Percentiles rank a stretch among this genome's conserved stretches.
Conservation (phyloP, 2,113 vertebrate genomes). For the Burhinus bistriatus region DNA sequence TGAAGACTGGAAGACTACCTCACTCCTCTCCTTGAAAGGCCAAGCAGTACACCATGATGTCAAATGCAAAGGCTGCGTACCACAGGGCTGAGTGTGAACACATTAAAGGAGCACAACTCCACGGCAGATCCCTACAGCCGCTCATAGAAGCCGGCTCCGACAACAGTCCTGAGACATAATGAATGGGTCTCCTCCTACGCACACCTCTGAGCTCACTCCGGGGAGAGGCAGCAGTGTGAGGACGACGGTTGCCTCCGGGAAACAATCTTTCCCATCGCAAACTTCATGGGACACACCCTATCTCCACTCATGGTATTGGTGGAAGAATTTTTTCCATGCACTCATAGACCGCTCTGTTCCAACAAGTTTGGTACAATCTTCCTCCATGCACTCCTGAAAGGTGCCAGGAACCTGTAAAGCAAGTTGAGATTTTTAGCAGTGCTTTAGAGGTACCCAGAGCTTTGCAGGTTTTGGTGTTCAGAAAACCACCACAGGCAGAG, state of each 20-base stretch:
- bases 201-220: neutral
- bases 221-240: neutral
- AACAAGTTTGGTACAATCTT: slow-evolving; percentile 39
- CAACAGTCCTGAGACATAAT: neutral
- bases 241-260: neutral
- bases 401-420: slow-evolving; percentile 19
- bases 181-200: neutral
- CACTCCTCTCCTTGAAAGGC: neutral
- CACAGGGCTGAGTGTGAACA: fast-evolving
- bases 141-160: neutral
- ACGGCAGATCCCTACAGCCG: neutral
- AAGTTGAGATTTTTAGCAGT: neutral
- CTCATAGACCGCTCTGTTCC: neutral
- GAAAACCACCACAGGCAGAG: neutral
- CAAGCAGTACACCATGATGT: neutral
- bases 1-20: neutral
- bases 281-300: neutral
- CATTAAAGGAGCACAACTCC: neutral
- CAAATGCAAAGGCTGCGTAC: fast-evolving
- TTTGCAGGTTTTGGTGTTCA: neutral
- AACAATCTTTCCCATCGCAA: slow-evolving; percentile 25
- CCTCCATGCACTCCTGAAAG: neutral
- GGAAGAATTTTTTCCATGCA: slow-evolving; percentile 6
- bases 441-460: neutral
- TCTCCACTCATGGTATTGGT: neutral